Evolutionary conservation across 2,888 invertebrate species (phyloP), one percentile per base, ranked within the genome.

Genomic region (Trissoscelio sp.): DNA sequence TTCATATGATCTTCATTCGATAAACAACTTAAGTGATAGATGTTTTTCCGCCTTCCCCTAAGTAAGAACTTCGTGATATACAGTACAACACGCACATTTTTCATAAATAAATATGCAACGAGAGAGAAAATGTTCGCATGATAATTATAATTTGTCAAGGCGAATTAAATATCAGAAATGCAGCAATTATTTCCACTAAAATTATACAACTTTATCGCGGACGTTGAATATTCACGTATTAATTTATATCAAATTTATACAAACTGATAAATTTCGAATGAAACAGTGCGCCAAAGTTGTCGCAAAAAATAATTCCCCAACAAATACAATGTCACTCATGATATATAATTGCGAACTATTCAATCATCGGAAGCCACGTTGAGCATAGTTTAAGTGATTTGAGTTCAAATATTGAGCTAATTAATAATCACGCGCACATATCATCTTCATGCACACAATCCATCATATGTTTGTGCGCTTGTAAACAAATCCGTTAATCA

Each of bases 21-120:
- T 74, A 74, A 74, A 66, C 57, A 66, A 57, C 73, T 55, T 55
- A 64, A 66, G 39, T 74, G 74, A 74, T 74, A 66, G 66, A 66
- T 74, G 74, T 74, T 66, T 74, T 57, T 66, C 74, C 74, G 48
- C 73, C 58, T 51, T 51, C 24, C 39, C 48, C 14, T 28, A 20
- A 55, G 31, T 39, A 58, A 44, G 31, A 46, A 73, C 46, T 73
- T 55, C 14, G 14, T n/a, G 44, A 60, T 44, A 44, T 18, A 46
- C 11, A 22, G 7, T 31, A 14, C 7, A 57, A 24, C 69, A 69
- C 69, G 73, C 73, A 62, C 39, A 55, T 44, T 73, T 73, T 73
- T 64, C 39, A 53, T 64, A 62, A 55, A 62, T 73, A 62, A 73
- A 62, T 73, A 57, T 39, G 51, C 58, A 58, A 24, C n/a, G 14